Conservation (phyloP, 2,113 vertebrate species). For the Bufo gargarizans region DNA sequence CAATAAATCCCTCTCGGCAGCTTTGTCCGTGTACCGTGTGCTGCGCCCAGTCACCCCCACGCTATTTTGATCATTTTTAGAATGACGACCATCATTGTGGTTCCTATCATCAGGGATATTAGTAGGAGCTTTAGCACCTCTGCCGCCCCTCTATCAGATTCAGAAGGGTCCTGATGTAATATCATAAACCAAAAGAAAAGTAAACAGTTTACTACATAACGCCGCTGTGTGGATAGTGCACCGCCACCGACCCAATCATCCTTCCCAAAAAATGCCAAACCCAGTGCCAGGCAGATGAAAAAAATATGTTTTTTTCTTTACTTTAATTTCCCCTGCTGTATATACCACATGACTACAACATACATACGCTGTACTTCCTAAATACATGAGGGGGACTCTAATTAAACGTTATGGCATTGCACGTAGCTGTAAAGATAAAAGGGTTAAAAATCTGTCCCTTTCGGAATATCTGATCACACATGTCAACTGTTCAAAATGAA, state of each 20-base stretch:
- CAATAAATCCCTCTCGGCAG: background rate
- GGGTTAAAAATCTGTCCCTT: background rate
- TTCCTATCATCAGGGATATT: background rate
- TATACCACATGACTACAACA: background rate
- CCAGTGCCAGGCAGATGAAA: background rate
- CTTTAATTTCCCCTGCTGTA: background rate
- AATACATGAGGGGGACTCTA: background rate
- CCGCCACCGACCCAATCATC: background rate
- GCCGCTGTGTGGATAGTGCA: background rate
- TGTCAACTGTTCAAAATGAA: background rate
- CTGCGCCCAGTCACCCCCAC: background rate
- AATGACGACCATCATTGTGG: background rate
- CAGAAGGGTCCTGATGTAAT: background rate
- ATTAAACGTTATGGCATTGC: background rate
- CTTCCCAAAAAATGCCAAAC: constrained; percentile 2
- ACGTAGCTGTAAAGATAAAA: background rate
- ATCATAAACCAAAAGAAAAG: background rate
- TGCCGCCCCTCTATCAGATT: background rate
- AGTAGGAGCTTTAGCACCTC: background rate
- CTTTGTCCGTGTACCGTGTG: too few species aligned
- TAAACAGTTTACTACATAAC: background rate
- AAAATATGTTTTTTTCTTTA: background rate
- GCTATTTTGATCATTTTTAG: background rate
- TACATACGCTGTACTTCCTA: background rate
- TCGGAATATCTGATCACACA: background rate